A percentile compares a stretch with the other conserved stretches of the same genome.
Conservation (phyloP, 2,113 vertebrate species). For the Craseonycteris thonglongyai region DNA sequence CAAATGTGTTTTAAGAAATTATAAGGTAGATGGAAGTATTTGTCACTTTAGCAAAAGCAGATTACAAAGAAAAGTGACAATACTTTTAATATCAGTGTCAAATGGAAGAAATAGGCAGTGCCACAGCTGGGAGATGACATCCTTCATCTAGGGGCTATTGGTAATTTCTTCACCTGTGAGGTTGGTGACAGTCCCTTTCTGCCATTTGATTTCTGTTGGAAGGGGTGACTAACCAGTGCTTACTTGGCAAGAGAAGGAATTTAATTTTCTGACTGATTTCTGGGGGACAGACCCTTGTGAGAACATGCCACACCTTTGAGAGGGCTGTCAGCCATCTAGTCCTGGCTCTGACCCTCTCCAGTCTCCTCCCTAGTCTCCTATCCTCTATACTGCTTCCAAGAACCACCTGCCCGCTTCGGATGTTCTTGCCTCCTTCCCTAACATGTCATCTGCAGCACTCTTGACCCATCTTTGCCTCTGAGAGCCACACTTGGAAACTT, state of each 20-base stretch:
- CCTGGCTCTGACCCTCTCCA: not conserved
- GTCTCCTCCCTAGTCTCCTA: too few relatives aligned
- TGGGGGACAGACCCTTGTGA: not conserved
- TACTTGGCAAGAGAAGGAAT: not conserved
- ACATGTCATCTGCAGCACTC: not conserved
- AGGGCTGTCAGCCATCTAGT: not conserved
- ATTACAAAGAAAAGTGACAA: not conserved
- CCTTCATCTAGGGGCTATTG: not conserved
- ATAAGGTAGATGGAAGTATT: not conserved
- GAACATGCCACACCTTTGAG: not conserved
- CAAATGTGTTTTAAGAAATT: not conserved
- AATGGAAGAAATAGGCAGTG: not conserved
- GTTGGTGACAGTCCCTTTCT: not conserved
- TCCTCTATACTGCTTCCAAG: not conserved
- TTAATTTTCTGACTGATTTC: not conserved
- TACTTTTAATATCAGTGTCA: not conserved
- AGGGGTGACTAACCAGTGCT: not conserved
- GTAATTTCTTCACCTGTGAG: not conserved
- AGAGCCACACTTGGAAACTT: not conserved
- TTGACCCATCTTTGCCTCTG: not conserved
- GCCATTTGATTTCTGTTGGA: not conserved
- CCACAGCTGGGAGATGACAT: not conserved
- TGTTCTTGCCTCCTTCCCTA: not conserved
- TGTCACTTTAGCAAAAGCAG: not conserved
- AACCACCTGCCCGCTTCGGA: not conserved